Conservation (phyloP, 2,113 vertebrate genomes). For the Malurus melanocephalus region DNA sequence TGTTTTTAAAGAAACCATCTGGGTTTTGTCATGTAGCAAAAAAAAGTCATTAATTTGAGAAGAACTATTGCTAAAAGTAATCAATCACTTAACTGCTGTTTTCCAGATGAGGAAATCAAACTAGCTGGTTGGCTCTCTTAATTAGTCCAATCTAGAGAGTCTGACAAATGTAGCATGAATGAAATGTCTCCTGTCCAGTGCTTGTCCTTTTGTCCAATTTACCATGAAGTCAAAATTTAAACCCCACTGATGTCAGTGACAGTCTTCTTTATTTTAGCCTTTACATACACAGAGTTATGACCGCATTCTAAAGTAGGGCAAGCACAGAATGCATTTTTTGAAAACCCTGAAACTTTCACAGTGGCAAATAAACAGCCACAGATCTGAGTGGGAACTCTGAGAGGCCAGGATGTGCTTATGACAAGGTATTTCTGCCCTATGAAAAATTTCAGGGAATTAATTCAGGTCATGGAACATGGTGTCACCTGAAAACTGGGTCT, state of each 20-base stretch:
- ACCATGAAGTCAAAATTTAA: not conserved
- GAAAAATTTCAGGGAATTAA: constrained; percentile 3
- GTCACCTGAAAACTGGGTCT: not conserved
- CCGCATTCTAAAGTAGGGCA: not conserved
- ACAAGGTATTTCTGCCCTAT: not conserved
- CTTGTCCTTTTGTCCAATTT: not conserved
- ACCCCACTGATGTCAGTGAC: not conserved
- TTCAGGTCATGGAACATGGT: not conserved
- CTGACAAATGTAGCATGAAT: not conserved
- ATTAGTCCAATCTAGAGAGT: not conserved
- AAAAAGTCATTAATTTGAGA: not conserved
- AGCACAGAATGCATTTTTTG: not conserved
- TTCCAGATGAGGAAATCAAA: not conserved
- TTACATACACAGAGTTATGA: not conserved
- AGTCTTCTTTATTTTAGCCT: not conserved
- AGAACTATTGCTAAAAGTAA: not conserved
- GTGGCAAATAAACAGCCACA: not conserved
- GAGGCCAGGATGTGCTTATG: not conserved
- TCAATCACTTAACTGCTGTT: not conserved
- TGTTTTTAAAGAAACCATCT: not conserved
- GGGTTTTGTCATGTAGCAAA: not conserved
- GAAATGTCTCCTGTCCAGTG: not conserved
- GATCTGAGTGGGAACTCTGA: not conserved
- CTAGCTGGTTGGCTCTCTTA: not conserved
- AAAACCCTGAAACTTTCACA: not conserved